Conservation (phyloP, 2,888 invertebrate genomes). For the Corythucha ciliata region DNA sequence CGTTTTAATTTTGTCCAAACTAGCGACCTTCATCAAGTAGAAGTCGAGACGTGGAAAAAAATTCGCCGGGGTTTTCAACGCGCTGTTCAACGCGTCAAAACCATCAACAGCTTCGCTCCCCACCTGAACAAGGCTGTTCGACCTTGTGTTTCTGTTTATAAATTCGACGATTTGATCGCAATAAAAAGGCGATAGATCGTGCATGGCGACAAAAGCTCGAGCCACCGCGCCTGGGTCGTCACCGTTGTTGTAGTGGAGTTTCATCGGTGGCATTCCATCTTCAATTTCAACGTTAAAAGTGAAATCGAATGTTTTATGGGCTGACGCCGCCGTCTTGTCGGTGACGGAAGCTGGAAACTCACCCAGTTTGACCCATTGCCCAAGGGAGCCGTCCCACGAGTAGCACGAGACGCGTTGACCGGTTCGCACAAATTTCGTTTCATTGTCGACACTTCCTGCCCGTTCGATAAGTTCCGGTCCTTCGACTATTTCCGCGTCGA, state of each 20-base stretch:
- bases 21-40: constrained; percentile 17
- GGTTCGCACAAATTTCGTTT: constrained; percentile 5
- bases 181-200: constrained; percentile 1
- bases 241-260: constrained; percentile 79
- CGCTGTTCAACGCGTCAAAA: too few relatives aligned
- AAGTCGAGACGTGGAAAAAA: constrained; percentile 17
- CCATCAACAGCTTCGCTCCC: too few relatives aligned
- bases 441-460: constrained; percentile 14
- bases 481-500: constrained; percentile 3
- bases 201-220: constrained; percentile 15
- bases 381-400: constrained; percentile 8
- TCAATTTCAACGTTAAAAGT: constrained; percentile 94
- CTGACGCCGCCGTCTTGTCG: too few relatives aligned
- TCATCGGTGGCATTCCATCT: constrained; percentile 76
- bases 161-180: neutral
- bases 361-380: constrained; percentile 14
- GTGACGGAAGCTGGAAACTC: too few relatives aligned
- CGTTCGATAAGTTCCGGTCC: constrained; percentile 6
- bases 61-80: too few relatives aligned
- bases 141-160: neutral
- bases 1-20: constrained; percentile 17
- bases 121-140: too few relatives aligned
- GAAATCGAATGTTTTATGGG: constrained; percentile 74
- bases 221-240: constrained; percentile 76
- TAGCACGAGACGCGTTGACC: constrained; percentile 2